Conservation (phyloP, 2,797 vertebrate species). For the Artibeus jamaicensis region DNA sequence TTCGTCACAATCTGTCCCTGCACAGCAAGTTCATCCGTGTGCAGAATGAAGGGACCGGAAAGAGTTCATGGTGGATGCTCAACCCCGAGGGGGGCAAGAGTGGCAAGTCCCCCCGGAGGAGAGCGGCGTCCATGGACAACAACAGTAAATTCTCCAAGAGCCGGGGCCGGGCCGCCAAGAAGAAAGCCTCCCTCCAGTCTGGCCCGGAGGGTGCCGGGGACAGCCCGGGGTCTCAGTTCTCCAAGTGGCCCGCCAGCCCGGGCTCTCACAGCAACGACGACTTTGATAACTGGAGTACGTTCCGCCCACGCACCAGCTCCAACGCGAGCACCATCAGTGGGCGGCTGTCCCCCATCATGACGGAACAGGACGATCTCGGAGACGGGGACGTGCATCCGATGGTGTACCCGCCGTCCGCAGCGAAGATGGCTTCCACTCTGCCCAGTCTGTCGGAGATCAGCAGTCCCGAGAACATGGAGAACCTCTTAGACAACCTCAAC, state of each 20-base stretch:
- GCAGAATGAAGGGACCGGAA: slow-evolving; percentile 98
- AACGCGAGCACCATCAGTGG: slow-evolving; percentile 97
- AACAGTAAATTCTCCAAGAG: slow-evolving; percentile 99
- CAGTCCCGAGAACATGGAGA: slow-evolving; percentile 97
- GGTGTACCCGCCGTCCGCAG: slow-evolving; percentile 91
- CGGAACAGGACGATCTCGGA: slow-evolving; percentile 94
- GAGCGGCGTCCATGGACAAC: slow-evolving; percentile 99
- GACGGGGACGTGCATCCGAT: slow-evolving; percentile 93
- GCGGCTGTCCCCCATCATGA: slow-evolving; percentile 95
- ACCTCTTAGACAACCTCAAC: slow-evolving; percentile 98
- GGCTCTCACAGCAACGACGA: slow-evolving; percentile 98
- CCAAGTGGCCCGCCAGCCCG: slow-evolving; percentile 98
- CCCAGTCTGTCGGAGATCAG: slow-evolving; percentile 98
- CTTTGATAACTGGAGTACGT: slow-evolving; percentile 96
- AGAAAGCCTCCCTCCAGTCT: slow-evolving; percentile 94
- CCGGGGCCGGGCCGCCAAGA: slow-evolving; percentile 97
- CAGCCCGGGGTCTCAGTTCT: slow-evolving; percentile 94
- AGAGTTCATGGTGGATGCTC: slow-evolving; percentile 99
- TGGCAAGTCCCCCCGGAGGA: slow-evolving; percentile 95
- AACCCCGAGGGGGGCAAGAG: slow-evolving; percentile 99
- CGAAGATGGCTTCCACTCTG: slow-evolving; percentile 95
- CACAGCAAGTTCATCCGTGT: slow-evolving; percentile 98
- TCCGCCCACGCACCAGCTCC: slow-evolving; percentile 96
- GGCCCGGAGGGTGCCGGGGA: slow-evolving; percentile 93
- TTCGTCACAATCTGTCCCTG: slow-evolving; percentile 97